Base-by-base conservation (phyloP, 2,797 vertebrate species). In the Benthosema pterotum region DNA sequence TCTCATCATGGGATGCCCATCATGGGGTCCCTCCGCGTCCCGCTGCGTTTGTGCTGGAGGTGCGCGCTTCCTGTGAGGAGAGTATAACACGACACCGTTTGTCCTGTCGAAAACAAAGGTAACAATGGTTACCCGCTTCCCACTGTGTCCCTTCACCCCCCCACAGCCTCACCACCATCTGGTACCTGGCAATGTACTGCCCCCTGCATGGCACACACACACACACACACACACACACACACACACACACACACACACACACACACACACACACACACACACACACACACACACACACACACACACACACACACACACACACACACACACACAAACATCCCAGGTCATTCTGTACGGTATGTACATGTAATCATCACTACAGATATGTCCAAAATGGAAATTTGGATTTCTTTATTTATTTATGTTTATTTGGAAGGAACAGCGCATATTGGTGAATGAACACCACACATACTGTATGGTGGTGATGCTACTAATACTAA, bases 141-240 rank as follows among this genome's bases (percentile, higher is more conserved):
- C 42, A 32, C 70, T 74, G 79, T 62, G 79, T 71, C 67, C 54
- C 54, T 63, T 58, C 46, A 57, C 65, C 76, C 83, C 79, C 78
- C 79, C 18, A 45, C 74, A 79, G 57, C 43, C 69, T 52, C 75
- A 75, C 83, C 82, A 76, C 87, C 90, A 91, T 90, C 89, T 90
- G 89, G 73, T 90, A 65, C 69, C 80, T 89, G 85, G 84, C 84
- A 78, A 65, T 66, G 59, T 83, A 78, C 66, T 67, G 59, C 22
- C 65, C 68, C 64, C 71, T 59, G 55, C 61, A 38, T 38, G 32
- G 0, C 32, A 60, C 76, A 65, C 65, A 50, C 28, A 61, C 72
- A 69, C n/a, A 72, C 43, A 45, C 47, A n/a, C 47, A 49, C 47
- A 32, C 11, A 52, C 51, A 28, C 12, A 22, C 54, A 45, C 12